Conservation (phyloP, 1,140 invertebrate genomes). For the Aphelenchoides besseyi region DNA sequence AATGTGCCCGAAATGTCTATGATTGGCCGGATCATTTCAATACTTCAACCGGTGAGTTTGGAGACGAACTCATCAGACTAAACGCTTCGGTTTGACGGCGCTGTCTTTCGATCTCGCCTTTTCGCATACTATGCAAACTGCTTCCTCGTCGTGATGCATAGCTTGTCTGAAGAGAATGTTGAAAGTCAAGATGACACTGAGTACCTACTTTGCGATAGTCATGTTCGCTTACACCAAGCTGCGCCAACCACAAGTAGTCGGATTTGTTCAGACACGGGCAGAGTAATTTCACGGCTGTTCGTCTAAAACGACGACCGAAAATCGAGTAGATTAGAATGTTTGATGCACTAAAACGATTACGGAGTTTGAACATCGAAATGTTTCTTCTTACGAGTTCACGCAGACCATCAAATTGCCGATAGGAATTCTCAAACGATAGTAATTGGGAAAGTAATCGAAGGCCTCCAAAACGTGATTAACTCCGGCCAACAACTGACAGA, state of each 20-base stretch:
- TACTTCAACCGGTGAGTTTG: neutral
- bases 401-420: constrained; percentile 59
- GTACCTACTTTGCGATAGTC: constrained; percentile 14
- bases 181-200: neutral
- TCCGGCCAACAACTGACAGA: constrained; percentile 61
- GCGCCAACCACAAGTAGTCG: constrained; percentile 14
- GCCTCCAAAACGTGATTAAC: constrained; percentile 57
- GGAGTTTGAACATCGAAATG: neutral
- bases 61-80: neutral
- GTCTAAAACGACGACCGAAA: constrained; percentile 50
- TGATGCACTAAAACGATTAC: constrained; percentile 42
- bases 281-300: constrained; percentile 35
- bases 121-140: neutral
- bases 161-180: neutral
- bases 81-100: constrained; percentile 2
- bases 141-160: constrained; percentile 9
- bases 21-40: neutral
- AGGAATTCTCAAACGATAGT: constrained; percentile 46
- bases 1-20: too few relatives aligned
- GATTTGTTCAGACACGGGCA: constrained; percentile 35
- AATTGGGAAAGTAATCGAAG: constrained; percentile 31
- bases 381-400: constrained; percentile 54
- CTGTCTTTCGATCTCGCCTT: neutral
- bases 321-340: constrained; percentile 57
- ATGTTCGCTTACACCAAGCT: constrained; percentile 11